Evolutionary conservation across 2,888 invertebrate genomes (phyloP), one percentile per base, ranked within the genome.

Genomic region (Erebia aethiops): DNA sequence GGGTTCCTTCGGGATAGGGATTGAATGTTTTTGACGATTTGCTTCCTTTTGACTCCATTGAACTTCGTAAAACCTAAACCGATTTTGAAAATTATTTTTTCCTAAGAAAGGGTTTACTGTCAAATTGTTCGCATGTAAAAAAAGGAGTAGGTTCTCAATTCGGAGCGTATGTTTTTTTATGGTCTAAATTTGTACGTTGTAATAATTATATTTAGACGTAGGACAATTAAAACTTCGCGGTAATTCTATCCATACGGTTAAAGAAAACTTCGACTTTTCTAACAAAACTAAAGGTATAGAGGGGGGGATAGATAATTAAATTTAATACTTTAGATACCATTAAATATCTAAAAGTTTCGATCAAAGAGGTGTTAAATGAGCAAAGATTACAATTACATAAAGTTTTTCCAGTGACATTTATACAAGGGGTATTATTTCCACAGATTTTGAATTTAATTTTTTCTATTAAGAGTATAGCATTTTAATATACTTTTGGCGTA

Each of bases 281-380:
- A 7, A 35, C 13, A 49, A 9, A 10, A 61, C 43, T 11, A 46
- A 61, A 61, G 43, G 41, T 60, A 9, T 16, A 60, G 16, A 41
- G n/a, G 41, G n/a, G 10, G 26, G 16, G 60, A 46, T 61, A 10
- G 11, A 11, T 46, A 46, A 60, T 43, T 35, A 35, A 35, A 35
- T 35, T 35, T 35, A 35, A 16, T 16, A 16, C 18, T 56, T 21
- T 41, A 21, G 18, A 61, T 18, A 46, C 61, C 8, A 61, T 61
- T 57, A 67, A 60, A 46, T 58, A 58, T 51, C 51, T 51, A 13
- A 46, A 67, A 67, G 60, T 67, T 67, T 60, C 41, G 51, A 67
- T 67, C 60, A 51, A 67, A 67, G 58, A 58, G 61, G 18, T 46
- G 11, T 1, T 54, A 54, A 54, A 54, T 16, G 18, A 56, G 56